These are phyloP conservation scores for Limnephilus lunatus DNA, from an alignment of 2,888 invertebrate species.

Conservation along the genomic window DNA sequence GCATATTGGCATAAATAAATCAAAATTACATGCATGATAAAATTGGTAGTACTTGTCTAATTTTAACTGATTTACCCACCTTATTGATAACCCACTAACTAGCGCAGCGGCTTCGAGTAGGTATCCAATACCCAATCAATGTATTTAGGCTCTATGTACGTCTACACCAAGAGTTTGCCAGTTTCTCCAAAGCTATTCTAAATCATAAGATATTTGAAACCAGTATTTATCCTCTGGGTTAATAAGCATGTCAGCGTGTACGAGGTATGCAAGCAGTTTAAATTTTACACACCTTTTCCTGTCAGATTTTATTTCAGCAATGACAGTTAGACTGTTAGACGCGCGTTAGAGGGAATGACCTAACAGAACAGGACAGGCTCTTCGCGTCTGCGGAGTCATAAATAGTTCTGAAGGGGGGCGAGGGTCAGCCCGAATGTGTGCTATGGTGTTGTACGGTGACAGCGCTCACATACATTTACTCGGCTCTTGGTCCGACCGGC, in stretches of 20 bases:
- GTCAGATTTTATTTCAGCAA: neutral
- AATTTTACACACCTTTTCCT: conserved; percentile 2
- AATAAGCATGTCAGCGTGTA: neutral
- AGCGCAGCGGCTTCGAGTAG: neutral
- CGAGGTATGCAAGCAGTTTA: neutral
- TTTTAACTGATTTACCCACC: neutral
- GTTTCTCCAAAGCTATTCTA: neutral
- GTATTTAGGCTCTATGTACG: neutral
- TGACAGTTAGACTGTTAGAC: conserved; percentile 10
- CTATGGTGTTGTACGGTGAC: neutral
- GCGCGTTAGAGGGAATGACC: neutral
- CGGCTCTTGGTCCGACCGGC: neutral
- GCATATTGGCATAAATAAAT: neutral
- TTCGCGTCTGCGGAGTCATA: neutral
- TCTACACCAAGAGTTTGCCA: neutral
- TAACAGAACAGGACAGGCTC: neutral
- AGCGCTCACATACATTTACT: neutral
- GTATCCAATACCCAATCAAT: neutral
- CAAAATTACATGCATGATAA: neutral
- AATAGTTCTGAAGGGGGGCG: neutral
- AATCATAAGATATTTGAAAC: neutral
- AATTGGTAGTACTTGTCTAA: no score
- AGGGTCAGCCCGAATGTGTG: neutral
- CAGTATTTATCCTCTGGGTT: neutral
- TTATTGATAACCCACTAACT: neutral